Percentiles rank a stretch among this genome's conserved stretches.
phyloP scores from a whole-genome alignment of 2,888 invertebrate species.

The Diaperis boleti region DNA sequence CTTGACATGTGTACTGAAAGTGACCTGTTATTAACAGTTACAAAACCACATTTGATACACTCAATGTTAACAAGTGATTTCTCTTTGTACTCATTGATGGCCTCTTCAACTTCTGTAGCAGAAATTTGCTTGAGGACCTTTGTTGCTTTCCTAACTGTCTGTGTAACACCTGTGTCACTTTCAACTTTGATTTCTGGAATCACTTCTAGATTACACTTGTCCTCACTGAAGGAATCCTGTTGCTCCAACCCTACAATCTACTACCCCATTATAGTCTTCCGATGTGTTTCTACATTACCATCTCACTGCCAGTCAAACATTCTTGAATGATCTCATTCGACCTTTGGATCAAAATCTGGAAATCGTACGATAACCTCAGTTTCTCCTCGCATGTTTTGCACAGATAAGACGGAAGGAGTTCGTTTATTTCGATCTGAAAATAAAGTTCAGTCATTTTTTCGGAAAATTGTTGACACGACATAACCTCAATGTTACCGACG shows the following conservation, averaged over 20 bases:
- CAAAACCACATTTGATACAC: slow-evolving; percentile 56
- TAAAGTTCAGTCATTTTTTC: slow-evolving; percentile 3
- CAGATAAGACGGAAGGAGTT: slow-evolving; percentile 47
- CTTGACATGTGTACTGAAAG: slow-evolving; percentile 57
- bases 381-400: slow-evolving; percentile 53
- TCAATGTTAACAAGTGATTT: slow-evolving; percentile 49
- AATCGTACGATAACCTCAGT: slow-evolving; percentile 52
- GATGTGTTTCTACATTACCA: background rate
- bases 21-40: slow-evolving; percentile 51
- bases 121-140: slow-evolving; percentile 46
- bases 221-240: background rate
- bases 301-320: slow-evolving; percentile 26
- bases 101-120: slow-evolving; percentile 50
- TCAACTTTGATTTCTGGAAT: slow-evolving; percentile 11
- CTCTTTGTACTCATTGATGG: slow-evolving; percentile 49
- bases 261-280: background rate
- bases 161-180: no score
- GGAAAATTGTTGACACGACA: background rate
- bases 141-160: background rate
- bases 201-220: background rate
- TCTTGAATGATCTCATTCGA: slow-evolving; percentile 47
- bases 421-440: slow-evolving; percentile 47
- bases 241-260: slow-evolving; percentile 1
- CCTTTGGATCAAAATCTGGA: slow-evolving; percentile 52
- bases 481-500: slow-evolving; percentile 50